Evolutionary conservation across 2,888 invertebrate species (phyloP), one percentile per base, ranked within the genome.

Genomic region (Sesia apiformis): DNA sequence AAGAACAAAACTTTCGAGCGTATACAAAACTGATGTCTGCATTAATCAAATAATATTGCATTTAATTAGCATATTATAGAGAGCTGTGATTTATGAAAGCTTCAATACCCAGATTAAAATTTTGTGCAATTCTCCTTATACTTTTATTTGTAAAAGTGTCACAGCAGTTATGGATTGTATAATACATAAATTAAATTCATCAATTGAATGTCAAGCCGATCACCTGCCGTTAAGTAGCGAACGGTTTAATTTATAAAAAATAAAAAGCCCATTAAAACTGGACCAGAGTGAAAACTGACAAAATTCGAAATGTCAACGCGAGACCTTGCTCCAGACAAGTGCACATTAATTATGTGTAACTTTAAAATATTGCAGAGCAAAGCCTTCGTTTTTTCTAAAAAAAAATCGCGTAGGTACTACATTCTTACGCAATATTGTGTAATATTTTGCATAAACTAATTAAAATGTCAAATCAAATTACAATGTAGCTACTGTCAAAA

Each of bases 211-310:
- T 42, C 58, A 56, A 56, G 56, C 55, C 56, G 53, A 56, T 58
- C 56, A 55, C 50, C 43, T 42, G 43, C 38, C 40, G 53, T 62
- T 64, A 65, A 64, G 64, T 63, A 66, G 70, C 63, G 49, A 61
- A 57, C 63, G 62, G 57, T 65, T 60, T 61, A 63, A 63, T 67
- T 56, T 57, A 58, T 50, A 52, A 59, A 59, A 60, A 60, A 53
- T 52, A 54, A 55, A 54, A 54, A 46, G 52, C 51, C 43, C 41
- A 52, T 56, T 46, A 49, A 49, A 49, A 39, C 38, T 43, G 46
- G 80, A 78, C 66, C 76, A 77, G 75, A 81, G 78, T 76, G 78
- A 81, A 84, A 83, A 83, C 70, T 74, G 69, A 60, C 74, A 73
- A 76, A 79, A 74, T 68, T 64, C 65, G 57, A 84, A 87, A 87